Evolutionary conservation across 2,888 invertebrate species (phyloP).

Genomic region (Agonum fuliginosum): DNA sequence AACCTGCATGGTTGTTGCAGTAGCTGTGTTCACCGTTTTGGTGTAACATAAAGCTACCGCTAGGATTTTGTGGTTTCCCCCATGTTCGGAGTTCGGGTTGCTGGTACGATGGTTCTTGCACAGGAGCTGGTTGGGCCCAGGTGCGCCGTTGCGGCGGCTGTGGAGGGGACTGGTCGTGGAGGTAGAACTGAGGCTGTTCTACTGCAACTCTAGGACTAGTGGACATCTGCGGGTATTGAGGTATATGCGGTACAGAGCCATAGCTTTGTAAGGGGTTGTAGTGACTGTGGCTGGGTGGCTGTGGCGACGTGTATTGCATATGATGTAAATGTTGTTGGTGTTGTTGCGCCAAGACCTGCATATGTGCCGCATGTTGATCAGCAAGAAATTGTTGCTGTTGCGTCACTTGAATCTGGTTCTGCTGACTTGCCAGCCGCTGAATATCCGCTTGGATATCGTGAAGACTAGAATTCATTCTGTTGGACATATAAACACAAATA

Average conservation of each 20-base stretch:
- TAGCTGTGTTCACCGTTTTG: constrained; percentile 80
- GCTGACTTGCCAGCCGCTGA: constrained; percentile 89
- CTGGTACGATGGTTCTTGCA: constrained; percentile 64
- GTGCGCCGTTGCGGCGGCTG: constrained; percentile 70
- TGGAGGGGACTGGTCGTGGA: constrained; percentile 80
- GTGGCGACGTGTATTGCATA: constrained; percentile 67
- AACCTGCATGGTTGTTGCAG: constrained; percentile 74
- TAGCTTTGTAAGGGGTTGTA: constrained; percentile 69
- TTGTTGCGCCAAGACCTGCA: constrained; percentile 79
- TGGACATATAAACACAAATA: constrained; percentile 28
- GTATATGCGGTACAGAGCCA: constrained; percentile 71
- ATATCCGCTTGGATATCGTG: constrained; percentile 96
- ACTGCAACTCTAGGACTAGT: constrained; percentile 61
- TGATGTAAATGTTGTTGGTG: constrained; percentile 66
- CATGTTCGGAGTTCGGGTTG: constrained; percentile 70
- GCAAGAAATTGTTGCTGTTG: constrained; percentile 78
- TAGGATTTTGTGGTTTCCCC: constrained; percentile 68
- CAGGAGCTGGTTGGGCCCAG: constrained; percentile 63
- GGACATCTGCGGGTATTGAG: constrained; percentile 73
- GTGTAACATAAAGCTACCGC: constrained; percentile 78
- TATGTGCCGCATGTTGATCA: constrained; percentile 74
- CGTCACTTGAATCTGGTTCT: constrained; percentile 81
- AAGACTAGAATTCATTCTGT: constrained; percentile 93
- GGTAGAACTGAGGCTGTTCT: constrained; percentile 78
- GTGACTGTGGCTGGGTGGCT: constrained; percentile 65